Base-by-base conservation (phyloP, 1,140 invertebrate species). In the Holotrichia oblita region DNA sequence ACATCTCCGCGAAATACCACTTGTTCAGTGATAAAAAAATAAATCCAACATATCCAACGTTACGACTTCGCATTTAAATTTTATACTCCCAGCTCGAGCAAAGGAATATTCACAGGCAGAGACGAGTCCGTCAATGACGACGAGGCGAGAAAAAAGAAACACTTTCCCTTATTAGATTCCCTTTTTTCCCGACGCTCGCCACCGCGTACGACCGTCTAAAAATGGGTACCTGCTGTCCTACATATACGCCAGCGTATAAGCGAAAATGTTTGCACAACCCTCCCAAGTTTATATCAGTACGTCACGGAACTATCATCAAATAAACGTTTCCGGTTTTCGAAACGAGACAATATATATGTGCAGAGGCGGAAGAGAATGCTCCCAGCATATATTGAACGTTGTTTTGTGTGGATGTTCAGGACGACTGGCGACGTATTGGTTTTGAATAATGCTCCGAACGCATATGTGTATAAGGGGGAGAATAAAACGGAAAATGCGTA, bases 251-350 rank as follows among this genome's bases (percentile, higher is more conserved):
- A 24, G 61, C 3, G 10, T 34, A 22, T 69, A 69, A 34, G 6
- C 27, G 61, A 34, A 69, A 69, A 24, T 69, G 61, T 69, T 69
- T 24, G 20, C 22, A 20, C 22, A 69, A 27, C 61, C 61, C 24
- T 69, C 61, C 17, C 22, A 20, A 69, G 61, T 69, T 69, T 69
- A 69, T 69, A 69, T 69, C 61, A 14, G 61, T 24, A 69, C 61
- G 61, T 69, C 27, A 34, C 61, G 61, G 61, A 69, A 69, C 20
- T 22, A 69, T 69, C 61, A 69, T 69, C 61, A 69, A 69, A 69
- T 69, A 34, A 69, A 34, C 61, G 61, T 69, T 69, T 69, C 48
- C 61, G 61, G 61, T 69, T 69, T 69, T 69, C 61, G 61, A 20
- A 69, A 69, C 61, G 61, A 20, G 61, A 69, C 61, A 24, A 69